These are phyloP conservation scores for Muntiacus reevesi DNA, from an alignment of 2,113 vertebrate species.

Conservation along the genomic window DNA sequence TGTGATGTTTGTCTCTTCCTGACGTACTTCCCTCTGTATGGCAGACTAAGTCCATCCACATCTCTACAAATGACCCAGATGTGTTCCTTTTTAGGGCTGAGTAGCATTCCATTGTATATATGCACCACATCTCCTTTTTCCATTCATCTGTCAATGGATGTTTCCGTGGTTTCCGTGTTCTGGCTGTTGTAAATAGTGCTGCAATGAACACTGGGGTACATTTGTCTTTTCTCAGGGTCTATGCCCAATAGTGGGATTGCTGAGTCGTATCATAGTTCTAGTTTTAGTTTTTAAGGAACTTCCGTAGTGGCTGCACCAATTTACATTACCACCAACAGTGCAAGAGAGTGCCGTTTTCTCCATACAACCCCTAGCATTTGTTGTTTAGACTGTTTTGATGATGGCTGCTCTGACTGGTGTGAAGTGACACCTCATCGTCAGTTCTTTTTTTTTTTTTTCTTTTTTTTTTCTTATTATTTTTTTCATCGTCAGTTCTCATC, in stretches of 20 bases:
- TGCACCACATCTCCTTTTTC: background rate
- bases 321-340: background rate
- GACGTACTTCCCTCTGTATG: background rate
- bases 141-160: background rate
- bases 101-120: background rate
- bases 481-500: background rate
- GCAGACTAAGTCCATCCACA: background rate
- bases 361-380: background rate
- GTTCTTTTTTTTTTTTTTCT: background rate
- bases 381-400: background rate
- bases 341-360: background rate
- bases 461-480: too few species aligned
- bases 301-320: background rate
- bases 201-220: background rate
- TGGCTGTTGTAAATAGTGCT: background rate
- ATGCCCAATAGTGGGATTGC: background rate
- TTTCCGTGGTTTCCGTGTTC: background rate
- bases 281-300: background rate
- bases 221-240: background rate
- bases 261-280: background rate
- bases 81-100: background rate
- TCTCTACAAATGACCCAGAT: background rate
- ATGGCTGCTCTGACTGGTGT: background rate
- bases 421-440: background rate
- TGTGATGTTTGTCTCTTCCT: background rate